Evolutionary conservation across 2,113 vertebrate genomes (phyloP).

Genomic region (Phylloscopus trochiloides): DNA sequence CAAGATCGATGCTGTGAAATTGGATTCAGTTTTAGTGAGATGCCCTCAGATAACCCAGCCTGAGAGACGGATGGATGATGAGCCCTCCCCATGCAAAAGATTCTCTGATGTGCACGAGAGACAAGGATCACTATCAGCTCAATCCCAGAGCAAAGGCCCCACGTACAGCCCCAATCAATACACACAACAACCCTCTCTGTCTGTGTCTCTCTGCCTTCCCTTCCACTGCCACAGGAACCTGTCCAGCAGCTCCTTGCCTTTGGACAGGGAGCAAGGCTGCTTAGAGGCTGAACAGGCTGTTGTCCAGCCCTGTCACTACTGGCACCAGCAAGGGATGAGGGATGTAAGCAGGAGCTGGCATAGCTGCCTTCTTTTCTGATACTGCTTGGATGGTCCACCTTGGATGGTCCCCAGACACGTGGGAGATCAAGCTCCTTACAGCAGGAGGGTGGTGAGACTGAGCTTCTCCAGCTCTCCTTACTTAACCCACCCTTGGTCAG

Average conservation of each 20-base stretch:
- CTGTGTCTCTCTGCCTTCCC: not conserved
- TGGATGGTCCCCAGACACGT: not conserved
- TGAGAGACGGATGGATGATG: not conserved
- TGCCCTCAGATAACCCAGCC: slow-evolving; percentile 13
- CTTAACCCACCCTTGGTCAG: not conserved
- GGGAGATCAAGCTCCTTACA: not conserved
- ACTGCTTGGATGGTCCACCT: not conserved
- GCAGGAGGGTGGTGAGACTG: not conserved
- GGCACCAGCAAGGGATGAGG: not conserved
- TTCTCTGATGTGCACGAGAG: not conserved
- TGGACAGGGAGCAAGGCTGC: not conserved
- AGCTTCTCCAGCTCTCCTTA: not conserved
- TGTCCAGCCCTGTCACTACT: not conserved
- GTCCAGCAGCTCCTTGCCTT: not conserved
- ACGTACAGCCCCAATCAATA: rapidly evolving
- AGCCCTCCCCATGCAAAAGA: not conserved
- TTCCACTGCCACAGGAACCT: not conserved
- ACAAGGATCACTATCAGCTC: not conserved
- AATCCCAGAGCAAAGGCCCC: not conserved
- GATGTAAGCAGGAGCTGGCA: not conserved
- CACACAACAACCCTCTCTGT: not conserved
- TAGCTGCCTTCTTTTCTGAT: not conserved
- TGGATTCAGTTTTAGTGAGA: not conserved
- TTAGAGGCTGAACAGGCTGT: not conserved
- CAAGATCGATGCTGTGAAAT: not conserved